Evolutionary conservation across 2,888 invertebrate species (phyloP).

Genomic region (Muschampia plurimacula): DNA sequence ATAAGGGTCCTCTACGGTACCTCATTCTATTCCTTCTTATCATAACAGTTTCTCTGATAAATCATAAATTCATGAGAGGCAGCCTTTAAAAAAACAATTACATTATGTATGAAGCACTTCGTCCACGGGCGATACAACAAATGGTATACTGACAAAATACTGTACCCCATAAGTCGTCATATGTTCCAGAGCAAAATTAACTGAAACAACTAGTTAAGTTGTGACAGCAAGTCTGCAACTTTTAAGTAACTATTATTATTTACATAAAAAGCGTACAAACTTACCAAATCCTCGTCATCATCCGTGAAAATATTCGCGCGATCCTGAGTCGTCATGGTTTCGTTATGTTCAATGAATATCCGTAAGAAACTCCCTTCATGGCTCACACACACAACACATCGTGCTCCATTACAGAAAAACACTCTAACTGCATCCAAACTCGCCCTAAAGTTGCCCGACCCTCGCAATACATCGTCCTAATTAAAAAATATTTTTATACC

Average conservation of each 20-base stretch:
- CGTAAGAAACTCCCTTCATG: constrained; percentile 66
- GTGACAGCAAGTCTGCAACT: too few relatives aligned
- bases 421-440: constrained; percentile 80
- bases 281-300: constrained; percentile 80
- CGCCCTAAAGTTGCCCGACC: constrained; percentile 37
- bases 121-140: too few relatives aligned
- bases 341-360: constrained; percentile 57
- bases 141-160: too few relatives aligned
- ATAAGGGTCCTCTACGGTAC: too few relatives aligned
- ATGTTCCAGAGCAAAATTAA: too few relatives aligned
- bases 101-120: not conserved
- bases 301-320: constrained; percentile 77
- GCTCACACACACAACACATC: constrained; percentile 68
- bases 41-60: not conserved
- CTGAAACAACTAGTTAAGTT: too few relatives aligned
- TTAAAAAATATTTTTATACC: constrained; percentile 16
- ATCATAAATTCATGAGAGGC: not conserved
- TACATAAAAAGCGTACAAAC: constrained; percentile 45
- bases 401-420: constrained; percentile 61
- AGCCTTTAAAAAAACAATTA: not conserved
- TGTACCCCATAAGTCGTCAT: too few relatives aligned
- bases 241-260: too few relatives aligned
- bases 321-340: constrained; percentile 77
- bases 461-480: constrained; percentile 21
- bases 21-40: not conserved